A percentile compares a stretch with the other conserved stretches of the same genome.
phyloP scores from a whole-genome alignment of 2,888 invertebrate genomes.

The Platypus cylindrus region DNA sequence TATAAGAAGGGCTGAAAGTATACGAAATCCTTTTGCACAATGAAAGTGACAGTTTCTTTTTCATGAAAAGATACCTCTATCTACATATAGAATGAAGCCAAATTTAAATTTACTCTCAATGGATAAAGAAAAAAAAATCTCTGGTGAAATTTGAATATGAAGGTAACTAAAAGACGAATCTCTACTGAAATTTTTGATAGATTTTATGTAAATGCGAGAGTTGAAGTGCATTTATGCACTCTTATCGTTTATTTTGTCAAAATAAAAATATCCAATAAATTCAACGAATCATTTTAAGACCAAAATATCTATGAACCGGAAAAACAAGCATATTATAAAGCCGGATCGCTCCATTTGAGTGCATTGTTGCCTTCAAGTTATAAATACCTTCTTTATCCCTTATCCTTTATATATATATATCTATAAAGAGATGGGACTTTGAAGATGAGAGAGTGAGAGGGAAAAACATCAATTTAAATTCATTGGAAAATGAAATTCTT shows the following conservation, averaged over 20 bases:
- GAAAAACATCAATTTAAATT: conserved; percentile 25
- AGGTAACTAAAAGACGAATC: too few relatives aligned
- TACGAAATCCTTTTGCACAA: conserved; percentile 2
- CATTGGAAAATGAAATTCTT: conserved; percentile 35
- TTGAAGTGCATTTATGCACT: too few relatives aligned
- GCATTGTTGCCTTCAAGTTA: conserved; percentile 26
- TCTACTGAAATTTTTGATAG: too few relatives aligned
- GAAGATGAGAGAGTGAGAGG: conserved; percentile 19
- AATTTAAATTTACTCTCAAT: too few relatives aligned
- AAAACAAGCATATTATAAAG: conserved; percentile 35
- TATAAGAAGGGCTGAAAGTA: conserved; percentile 9
- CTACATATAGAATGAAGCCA: conserved; percentile 1
- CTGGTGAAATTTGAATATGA: too few relatives aligned
- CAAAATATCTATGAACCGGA: conserved; percentile 28
- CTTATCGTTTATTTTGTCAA: too few relatives aligned
- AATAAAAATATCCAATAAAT: conserved; percentile 34
- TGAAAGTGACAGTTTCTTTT: conserved; percentile 7
- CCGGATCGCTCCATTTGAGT: conserved; percentile 26
- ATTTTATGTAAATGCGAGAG: too few relatives aligned
- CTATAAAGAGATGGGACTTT: conserved; percentile 19
- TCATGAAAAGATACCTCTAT: neutral
- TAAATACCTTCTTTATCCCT: conserved; percentile 23
- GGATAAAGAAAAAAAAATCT: too few relatives aligned
- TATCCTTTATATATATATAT: conserved; percentile 4
- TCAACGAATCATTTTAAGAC: conserved; percentile 31